These are phyloP conservation scores for Melanocharis versteri DNA, from an alignment of 2,113 vertebrate genomes.

Conservation along the genomic window DNA sequence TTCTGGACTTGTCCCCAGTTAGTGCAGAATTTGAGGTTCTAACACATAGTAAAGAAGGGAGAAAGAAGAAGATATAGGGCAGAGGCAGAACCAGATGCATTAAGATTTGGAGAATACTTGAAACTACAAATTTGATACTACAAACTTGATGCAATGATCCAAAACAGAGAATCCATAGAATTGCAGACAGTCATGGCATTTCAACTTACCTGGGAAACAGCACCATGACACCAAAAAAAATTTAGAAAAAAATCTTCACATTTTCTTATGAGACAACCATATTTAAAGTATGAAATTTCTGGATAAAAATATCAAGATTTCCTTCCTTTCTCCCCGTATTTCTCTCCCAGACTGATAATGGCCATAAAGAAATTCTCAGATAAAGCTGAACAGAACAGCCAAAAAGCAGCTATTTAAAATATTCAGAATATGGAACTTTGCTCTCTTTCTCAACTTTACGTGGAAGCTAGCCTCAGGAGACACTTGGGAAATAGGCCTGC, in stretches of 20 bases:
- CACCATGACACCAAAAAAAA: neutral
- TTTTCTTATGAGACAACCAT: neutral
- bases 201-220: neutral
- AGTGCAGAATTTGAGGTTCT: neutral
- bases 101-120: neutral
- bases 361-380: neutral
- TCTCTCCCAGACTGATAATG: neutral
- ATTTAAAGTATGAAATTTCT: neutral
- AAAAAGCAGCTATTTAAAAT: neutral
- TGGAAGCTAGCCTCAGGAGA: neutral
- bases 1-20: neutral
- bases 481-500: neutral
- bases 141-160: neutral
- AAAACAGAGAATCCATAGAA: neutral
- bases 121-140: neutral
- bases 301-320: neutral
- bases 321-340: neutral
- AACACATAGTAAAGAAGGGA: neutral
- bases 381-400: neutral
- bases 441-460: neutral
- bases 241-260: accelerated
- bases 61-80: neutral
- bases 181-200: neutral
- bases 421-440: neutral
- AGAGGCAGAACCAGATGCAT: neutral